Evolutionary conservation across 2,888 invertebrate genomes (phyloP), one percentile per base, ranked within the genome.

Genomic region (Bellardia pandia): DNA sequence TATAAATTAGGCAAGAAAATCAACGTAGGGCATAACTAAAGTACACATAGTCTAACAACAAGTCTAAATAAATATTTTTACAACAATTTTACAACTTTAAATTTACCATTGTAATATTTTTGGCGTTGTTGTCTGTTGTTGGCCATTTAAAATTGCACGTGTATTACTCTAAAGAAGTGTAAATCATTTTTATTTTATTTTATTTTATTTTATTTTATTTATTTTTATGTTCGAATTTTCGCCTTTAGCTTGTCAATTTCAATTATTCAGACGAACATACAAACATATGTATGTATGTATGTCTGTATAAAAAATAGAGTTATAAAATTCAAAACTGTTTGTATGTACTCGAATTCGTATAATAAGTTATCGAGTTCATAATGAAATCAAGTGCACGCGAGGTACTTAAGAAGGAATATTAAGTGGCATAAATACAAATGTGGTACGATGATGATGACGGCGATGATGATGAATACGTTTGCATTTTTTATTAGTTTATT

Each of bases 311-410:
- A 77, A 66, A 45, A 11, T 37, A 60, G 9, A 64, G 7, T 51
- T 40, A 16, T 30, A 6, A 30, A 14, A 23, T 23, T 60, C 6
- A 13, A 13, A 33, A 53, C 7, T 33, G 6, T 14, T 71, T 42
- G 37, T 60, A 69, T 45, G 8, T 42, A 53, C 42, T 53, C 42
- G 11, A 71, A 78, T 60, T 37, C 69, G 42, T 23, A 51, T 16
- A 51, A 16, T 16, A 30, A 74, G 42, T 58, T 60, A 40, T 42
- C 45, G 62, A 76, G 68, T 51, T 66, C 40, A 58, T 58, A 68
- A 68, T 74, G 64, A 71, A 79, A 86, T 84, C 86, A 84, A 84
- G 80, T 80, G 84, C 84, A 86, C 66, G 72, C 71, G 72, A 86
- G 74, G 71, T 42, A 40, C 58, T 14, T 45, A 45, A 74, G 48